Evolutionary conservation across 1,140 invertebrate species (phyloP), one percentile per base, ranked within the genome.

Genomic region (Thaumetopoea pityocampa): DNA sequence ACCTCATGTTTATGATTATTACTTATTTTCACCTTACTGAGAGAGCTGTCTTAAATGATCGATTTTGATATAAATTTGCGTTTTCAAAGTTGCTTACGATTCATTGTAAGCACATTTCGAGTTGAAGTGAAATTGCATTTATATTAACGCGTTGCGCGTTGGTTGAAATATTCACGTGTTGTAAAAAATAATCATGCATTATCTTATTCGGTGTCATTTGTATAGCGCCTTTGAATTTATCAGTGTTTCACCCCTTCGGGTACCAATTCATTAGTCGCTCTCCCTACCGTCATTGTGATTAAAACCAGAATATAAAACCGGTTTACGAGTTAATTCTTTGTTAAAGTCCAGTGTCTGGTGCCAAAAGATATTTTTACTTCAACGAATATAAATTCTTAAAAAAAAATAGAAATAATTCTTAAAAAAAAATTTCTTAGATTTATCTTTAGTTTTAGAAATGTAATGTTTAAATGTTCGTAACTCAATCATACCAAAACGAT

Each of bases 1-100:
- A 47, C 59, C 59, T 71, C 71, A 67, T 74, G 68, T 79, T 79
- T 79, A 79, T 77, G 72, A 64, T 80, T 74, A 80, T 80, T 73
- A 74, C 72, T 74, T 77, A 73, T 74, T 77, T 76, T 74, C 69
- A 73, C 71, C 71, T 71, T 73, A 74, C 65, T 56, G 58, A 76
- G 60, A 45, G 27, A 42, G 51, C 49, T 43, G 42, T 52, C 62
- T 65, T 57, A 63, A 70, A 70, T 49, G 55, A 67, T 65, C 56
- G 54, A 51, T 57, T 54, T 61, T 59, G 50, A 42, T 51, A 64
- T 66, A 62, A 60, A 56, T 61, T 60, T 52, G 51, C 52, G 42
- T 34, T 47, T 37, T 45, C 46, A 32, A 34, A 61, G 52, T 62
- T 36, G 29, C 19, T 43, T 54, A 45, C 30, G 26, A 30, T 51